Conservation (phyloP, 2,797 vertebrate species). For the Discoglossus pictus region DNA sequence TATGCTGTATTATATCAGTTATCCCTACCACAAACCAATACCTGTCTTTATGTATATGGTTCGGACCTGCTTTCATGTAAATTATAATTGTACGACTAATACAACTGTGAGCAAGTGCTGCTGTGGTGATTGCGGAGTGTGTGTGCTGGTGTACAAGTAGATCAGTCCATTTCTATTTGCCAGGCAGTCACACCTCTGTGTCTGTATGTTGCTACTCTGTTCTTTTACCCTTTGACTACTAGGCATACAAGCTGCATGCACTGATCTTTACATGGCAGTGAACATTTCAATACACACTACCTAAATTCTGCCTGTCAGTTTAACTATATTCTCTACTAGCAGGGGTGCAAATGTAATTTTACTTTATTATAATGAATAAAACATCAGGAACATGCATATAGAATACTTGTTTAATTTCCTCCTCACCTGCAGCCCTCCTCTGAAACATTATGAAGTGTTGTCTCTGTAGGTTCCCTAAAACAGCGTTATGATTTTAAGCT, state of each 20-base stretch:
- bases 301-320: conserved; percentile 59
- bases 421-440: conserved; percentile 54
- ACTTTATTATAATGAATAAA: conserved; percentile 64
- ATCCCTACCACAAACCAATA: no score
- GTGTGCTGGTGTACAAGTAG: no score
- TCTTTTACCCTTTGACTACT: conserved; percentile 17
- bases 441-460: conserved; percentile 60
- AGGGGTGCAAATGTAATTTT: conserved; percentile 61
- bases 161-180: no score
- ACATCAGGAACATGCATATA: conserved; percentile 61
- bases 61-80: no score
- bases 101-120: no score
- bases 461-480: conserved; percentile 51
- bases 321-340: conserved; percentile 58
- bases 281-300: conserved; percentile 30
- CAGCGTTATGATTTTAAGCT: conserved; percentile 37
- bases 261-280: conserved; percentile 25
- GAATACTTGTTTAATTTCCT: conserved; percentile 66
- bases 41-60: no score
- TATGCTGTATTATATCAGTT: no score
- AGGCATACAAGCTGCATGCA: conserved; percentile 17
- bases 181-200: neutral
- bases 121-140: no score
- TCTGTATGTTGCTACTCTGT: conserved; percentile 6
- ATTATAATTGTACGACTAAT: no score